Base-by-base conservation (phyloP, 2,113 vertebrate genomes). In the Cinclus mexicanus region DNA sequence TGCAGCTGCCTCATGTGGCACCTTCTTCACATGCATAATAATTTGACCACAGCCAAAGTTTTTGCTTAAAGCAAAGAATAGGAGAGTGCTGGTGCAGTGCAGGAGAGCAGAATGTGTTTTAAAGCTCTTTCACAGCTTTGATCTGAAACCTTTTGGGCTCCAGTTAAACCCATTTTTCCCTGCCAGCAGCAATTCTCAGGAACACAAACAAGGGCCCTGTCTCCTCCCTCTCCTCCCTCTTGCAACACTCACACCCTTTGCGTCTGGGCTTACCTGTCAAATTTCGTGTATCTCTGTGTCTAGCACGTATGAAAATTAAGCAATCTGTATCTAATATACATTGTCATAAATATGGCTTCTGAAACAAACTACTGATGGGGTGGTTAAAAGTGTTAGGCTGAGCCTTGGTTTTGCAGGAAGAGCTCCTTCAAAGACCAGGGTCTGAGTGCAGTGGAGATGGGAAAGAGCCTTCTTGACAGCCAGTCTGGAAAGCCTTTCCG, bases 291-390 rank as follows among this genome's bases (percentile, higher is more conserved):
- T 59, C 90, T 90, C 71, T 80, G 20, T 90, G 94, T 95, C 93
- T 95, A 79, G 85, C 90, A 95, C 75, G 56, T 86, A 95, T 96
- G 95, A 93, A 97, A 96, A 96, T 86, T 55, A 86, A 85, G 33
- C 68, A 91, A 94, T 92, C 68, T 92, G 68, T 91, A 92, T 86
- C 59, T 94, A 90, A 83, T 81, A 74, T 76, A 83, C 67, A 63
- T 59, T 83, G 78, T 71, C 63, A 86, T 70, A 88, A 93, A 90
- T 31, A 91, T 0, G 1, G 37, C 35, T 94, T 88, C 59, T 88
- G 82, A 95, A 85, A 91, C 69, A 93, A 85, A 3, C 26, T 37
- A 37, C 29, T 69, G 50, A 46, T 90, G 71, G 67, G 6, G 6
- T 70, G 55, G 23, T 77, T 57, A 53, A 22, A 79, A 82, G n/a